Percentiles rank a stretch among this genome's conserved stretches.
Evolutionary conservation across 1,140 invertebrate species (phyloP).

Genomic region (Drosophila ambigua): DNA sequence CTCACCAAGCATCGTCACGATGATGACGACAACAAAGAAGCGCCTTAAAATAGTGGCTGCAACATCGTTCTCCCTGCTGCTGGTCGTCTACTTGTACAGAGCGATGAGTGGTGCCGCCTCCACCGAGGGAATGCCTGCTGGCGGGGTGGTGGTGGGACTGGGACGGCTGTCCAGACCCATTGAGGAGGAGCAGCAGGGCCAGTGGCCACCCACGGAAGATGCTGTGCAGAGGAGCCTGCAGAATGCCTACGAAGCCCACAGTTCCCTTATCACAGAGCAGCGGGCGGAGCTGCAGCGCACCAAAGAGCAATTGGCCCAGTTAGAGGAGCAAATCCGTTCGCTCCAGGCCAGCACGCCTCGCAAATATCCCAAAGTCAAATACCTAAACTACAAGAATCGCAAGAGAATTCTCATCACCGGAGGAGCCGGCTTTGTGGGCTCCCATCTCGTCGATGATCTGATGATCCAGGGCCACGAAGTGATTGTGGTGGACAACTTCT

Average conservation of each 20-base stretch:
- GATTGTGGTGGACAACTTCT: constrained; percentile 99
- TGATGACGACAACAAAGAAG: constrained; percentile 68
- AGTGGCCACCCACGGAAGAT: constrained; percentile 62
- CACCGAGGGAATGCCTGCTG: neutral
- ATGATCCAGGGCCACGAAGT: constrained; percentile 99
- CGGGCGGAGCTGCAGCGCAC: constrained; percentile 87
- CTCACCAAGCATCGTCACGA: constrained; percentile 12
- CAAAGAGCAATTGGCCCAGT: constrained; percentile 86
- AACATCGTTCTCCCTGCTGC: constrained; percentile 22
- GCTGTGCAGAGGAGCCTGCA: constrained; percentile 47
- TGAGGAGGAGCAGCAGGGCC: constrained; percentile 52
- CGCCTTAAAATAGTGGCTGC: constrained; percentile 63
- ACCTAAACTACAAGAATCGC: constrained; percentile 94
- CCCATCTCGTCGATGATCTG: constrained; percentile 97
- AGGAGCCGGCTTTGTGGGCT: constrained; percentile 99
- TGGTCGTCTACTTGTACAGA: constrained; percentile 61
- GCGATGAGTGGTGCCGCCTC: constrained; percentile 1
- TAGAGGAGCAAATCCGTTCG: constrained; percentile 89
- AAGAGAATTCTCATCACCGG: constrained; percentile 97
- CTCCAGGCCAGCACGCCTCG: constrained; percentile 91
- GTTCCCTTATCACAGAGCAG: constrained; percentile 54
- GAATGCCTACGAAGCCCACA: constrained; percentile 62
- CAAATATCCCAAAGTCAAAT: constrained; percentile 95
- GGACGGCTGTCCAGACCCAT: no score
- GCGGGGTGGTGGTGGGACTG: neutral